A percentile compares a stretch with the other conserved stretches of the same genome.
phyloP scores from a whole-genome alignment of 2,113 vertebrate species.

The Microtus montanus region DNA sequence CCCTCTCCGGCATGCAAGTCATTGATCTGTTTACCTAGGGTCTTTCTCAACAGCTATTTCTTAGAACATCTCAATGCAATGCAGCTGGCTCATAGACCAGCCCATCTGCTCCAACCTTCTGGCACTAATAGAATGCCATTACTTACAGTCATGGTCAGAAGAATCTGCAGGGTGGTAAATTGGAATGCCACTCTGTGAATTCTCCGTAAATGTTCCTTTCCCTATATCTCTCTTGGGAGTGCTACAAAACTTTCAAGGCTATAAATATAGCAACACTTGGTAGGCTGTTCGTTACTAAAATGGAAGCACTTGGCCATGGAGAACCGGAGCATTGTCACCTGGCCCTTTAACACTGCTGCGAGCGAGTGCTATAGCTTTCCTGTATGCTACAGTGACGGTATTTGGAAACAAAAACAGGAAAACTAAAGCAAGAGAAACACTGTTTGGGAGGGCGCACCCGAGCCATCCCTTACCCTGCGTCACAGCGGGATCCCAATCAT shows the following conservation, averaged over 20 bases:
- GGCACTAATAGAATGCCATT: constrained; percentile 18
- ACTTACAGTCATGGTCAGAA: constrained; percentile 39
- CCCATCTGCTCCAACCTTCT: constrained; percentile 54
- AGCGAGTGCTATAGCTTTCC: constrained; percentile 44
- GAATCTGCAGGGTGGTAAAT: constrained; percentile 15
- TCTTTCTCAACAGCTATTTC: background rate
- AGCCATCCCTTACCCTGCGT: background rate
- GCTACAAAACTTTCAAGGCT: constrained; percentile 36
- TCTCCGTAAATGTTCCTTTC: constrained; percentile 39
- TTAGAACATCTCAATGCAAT: constrained; percentile 4
- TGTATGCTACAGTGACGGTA: background rate
- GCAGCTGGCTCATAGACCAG: constrained; percentile 9
- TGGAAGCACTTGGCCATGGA: constrained; percentile 65
- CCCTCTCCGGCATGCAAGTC: background rate
- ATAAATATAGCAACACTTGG: background rate
- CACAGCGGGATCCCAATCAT: background rate
- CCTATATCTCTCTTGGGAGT: background rate
- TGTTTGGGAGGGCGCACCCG: background rate
- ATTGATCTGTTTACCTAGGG: background rate
- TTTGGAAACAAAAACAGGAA: background rate
- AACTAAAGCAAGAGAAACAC: constrained; percentile 9
- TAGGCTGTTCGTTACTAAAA: constrained; percentile 59
- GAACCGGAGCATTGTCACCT: constrained; percentile 61
- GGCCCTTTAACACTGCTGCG: background rate
- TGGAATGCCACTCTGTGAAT: background rate